Conservation (phyloP, 2,113 vertebrate genomes). For the Uria lomvia region DNA sequence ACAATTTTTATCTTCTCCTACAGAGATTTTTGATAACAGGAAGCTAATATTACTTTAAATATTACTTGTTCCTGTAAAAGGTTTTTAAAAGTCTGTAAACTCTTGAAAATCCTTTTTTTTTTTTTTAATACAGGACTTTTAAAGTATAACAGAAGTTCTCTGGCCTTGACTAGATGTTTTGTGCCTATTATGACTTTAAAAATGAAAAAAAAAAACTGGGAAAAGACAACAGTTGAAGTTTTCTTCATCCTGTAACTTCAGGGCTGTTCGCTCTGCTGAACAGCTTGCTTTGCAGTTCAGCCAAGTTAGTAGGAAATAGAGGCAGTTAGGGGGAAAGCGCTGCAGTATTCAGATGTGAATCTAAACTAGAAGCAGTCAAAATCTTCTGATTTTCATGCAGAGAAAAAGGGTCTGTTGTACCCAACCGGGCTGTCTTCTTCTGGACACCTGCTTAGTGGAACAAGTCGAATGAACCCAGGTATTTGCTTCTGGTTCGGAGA, state of each 20-base stretch:
- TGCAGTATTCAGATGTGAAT: background rate
- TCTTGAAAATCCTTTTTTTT: background rate
- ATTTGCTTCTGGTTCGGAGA: background rate
- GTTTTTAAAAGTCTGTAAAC: background rate
- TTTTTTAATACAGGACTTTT: background rate
- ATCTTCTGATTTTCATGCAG: background rate
- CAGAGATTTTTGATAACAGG: background rate
- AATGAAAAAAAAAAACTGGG: background rate
- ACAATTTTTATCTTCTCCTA: background rate
- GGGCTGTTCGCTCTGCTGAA: background rate
- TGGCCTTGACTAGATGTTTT: background rate
- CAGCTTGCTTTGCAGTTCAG: background rate
- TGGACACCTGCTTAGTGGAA: background rate
- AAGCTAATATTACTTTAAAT: background rate
- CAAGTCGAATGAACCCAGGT: background rate
- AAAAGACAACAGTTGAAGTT: background rate
- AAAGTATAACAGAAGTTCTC: background rate
- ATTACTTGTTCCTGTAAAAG: background rate
- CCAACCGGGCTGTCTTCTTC: background rate
- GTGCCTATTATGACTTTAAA: background rate
- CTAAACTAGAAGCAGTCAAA: background rate
- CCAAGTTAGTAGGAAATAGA: background rate
- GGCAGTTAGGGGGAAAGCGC: background rate
- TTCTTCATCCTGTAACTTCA: background rate
- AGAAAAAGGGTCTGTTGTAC: background rate